Percentiles rank a stretch among this genome's conserved stretches.
Evolutionary conservation across 2,797 vertebrate species (phyloP).

Genomic region (Molossus molossus): DNA sequence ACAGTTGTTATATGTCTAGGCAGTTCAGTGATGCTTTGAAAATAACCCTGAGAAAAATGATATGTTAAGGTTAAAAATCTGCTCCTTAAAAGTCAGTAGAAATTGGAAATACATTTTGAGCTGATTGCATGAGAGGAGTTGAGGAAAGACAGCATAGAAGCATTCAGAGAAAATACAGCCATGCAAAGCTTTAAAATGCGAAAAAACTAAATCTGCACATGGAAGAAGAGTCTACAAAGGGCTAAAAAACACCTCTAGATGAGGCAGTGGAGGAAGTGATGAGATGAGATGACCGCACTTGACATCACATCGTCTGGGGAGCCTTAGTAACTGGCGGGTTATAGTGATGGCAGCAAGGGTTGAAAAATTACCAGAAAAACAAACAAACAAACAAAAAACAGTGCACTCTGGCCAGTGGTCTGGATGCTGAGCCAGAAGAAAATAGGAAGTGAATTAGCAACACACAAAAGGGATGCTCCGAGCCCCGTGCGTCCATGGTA

Average conservation of each 20-base stretch:
- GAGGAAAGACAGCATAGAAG: neutral
- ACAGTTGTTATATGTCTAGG: neutral
- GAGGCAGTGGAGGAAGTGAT: neutral
- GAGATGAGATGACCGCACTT: neutral
- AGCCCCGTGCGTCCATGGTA: neutral
- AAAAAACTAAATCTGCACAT: neutral
- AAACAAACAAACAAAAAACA: neutral
- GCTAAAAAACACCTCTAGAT: neutral
- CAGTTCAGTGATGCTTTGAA: conserved; percentile 26
- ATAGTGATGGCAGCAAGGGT: neutral
- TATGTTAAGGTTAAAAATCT: neutral
- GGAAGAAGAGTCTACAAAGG: neutral
- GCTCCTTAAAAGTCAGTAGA: conserved; percentile 22
- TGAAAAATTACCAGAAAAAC: neutral
- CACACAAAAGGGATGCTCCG: neutral
- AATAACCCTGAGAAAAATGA: conserved; percentile 35
- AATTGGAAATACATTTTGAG: conserved; percentile 31
- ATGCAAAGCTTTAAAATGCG: neutral
- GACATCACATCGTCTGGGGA: neutral
- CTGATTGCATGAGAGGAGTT: neutral
- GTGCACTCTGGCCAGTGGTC: neutral
- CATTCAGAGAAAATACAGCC: neutral
- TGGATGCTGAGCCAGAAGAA: neutral
- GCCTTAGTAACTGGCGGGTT: neutral
- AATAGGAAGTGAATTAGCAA: neutral